A percentile compares a stretch with the other conserved stretches of the same genome.
Evolutionary conservation across 2,797 vertebrate genomes (phyloP).

Genomic region (Trichosurus vulpecula): DNA sequence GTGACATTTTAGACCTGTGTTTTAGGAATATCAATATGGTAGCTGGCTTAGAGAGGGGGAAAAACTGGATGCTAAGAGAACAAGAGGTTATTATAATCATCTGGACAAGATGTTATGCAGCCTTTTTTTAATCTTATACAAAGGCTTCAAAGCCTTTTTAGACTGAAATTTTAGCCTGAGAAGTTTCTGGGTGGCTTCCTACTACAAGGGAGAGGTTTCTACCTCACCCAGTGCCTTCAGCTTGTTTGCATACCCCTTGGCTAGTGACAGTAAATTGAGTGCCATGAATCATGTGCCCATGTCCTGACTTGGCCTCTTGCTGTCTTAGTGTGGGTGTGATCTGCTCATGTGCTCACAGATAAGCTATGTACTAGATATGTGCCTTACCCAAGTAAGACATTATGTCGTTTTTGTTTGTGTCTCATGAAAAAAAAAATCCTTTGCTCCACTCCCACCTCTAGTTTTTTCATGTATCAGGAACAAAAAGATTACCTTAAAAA

Average conservation of each 20-base stretch:
- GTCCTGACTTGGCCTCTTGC: background rate
- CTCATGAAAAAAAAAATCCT: background rate
- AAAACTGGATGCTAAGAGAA: background rate
- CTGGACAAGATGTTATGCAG: background rate
- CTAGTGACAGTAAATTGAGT: background rate
- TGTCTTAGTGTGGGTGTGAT: background rate
- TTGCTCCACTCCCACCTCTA: background rate
- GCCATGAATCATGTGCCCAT: background rate
- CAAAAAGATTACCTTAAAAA: background rate
- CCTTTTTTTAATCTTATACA: background rate
- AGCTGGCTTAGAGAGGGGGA: background rate
- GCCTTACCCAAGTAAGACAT: background rate
- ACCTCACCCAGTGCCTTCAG: background rate
- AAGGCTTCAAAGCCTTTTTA: background rate
- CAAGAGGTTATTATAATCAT: background rate
- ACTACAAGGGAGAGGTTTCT: background rate
- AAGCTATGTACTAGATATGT: background rate
- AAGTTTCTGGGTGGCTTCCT: background rate
- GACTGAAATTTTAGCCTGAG: background rate
- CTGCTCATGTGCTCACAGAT: background rate
- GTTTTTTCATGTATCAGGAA: background rate
- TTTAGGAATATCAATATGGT: background rate
- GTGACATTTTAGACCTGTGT: background rate
- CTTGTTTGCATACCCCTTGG: background rate
- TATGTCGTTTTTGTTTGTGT: background rate